phyloP scores from a whole-genome alignment of 2,113 vertebrate genomes.

The Mustela nigripes region DNA sequence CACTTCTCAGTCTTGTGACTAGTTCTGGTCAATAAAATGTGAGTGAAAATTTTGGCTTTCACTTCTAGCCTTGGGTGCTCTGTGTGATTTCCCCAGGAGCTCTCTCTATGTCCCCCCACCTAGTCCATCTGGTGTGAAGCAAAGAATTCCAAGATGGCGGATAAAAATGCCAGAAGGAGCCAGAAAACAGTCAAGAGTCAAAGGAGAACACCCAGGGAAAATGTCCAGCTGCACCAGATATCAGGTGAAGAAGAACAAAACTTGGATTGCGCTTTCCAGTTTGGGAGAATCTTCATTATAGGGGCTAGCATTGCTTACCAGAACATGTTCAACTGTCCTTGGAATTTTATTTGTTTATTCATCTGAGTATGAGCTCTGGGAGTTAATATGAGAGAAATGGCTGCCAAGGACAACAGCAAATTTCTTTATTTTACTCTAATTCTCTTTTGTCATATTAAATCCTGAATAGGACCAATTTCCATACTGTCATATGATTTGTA shows the following conservation, averaged over 20 bases:
- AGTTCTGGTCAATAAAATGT: background rate
- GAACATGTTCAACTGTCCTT: background rate
- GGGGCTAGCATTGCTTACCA: background rate
- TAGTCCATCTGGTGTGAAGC: background rate
- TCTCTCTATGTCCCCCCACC: background rate
- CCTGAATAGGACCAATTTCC: background rate
- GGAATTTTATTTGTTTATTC: constrained; percentile 8
- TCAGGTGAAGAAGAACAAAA: background rate
- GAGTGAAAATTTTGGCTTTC: background rate
- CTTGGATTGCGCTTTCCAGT: background rate
- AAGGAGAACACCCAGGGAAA: background rate
- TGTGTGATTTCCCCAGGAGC: background rate
- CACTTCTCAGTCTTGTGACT: background rate
- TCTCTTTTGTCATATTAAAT: background rate
- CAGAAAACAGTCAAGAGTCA: background rate
- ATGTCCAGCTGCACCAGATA: background rate
- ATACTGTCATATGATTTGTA: background rate
- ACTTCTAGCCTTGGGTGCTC: background rate
- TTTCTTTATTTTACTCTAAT: background rate
- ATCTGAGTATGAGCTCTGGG: background rate
- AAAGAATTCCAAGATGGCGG: background rate
- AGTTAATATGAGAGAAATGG: background rate
- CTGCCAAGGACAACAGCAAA: background rate
- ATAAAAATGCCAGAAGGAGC: background rate
- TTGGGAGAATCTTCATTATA: background rate